Evolutionary conservation across 2,113 vertebrate species (phyloP), one percentile per base, ranked within the genome.

Genomic region (Neopipo cinnamomea): DNA sequence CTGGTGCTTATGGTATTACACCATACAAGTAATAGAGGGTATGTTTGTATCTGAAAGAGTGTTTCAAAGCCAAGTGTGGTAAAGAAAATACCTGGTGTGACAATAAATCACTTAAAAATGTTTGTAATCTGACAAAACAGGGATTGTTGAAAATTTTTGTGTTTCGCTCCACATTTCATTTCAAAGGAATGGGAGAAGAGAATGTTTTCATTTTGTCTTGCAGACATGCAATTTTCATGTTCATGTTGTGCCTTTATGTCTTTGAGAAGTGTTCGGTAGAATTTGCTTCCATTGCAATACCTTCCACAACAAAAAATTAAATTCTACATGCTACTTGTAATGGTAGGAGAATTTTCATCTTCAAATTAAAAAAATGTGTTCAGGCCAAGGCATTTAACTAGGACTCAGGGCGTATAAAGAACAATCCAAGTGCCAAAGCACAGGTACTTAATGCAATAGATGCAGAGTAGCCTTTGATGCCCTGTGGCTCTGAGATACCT

Each of bases 21-120:
- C 91, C 65, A 91, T 68, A 70, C 65, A 79, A 94, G 85, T 63
- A 84, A 68, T 33, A 83, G 90, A 83, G 27, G 68, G 44, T 47
- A 72, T 88, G 71, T 94, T 85, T 97, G 46, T 85, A 65, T 93
- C 95, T 78, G 84, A 93, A 80, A 76, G 66, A 80, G 46, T 21
- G 22, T 90, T 93, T 85, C 82, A 93, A 97, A 95, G 50, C 91
- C 88, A 93, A 88, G 50, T 92, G 80, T 95, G 68, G 88, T 92
- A 93, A 93, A 89, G 85, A 96, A 94, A 96, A 97, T 83, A 96
- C 35, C 91, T 83, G 75, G 67, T 5, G 11, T 71, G 86, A 73
- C 56, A 93, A 95, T 93, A 94, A 95, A 91, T 93, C 93, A 91
- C 61, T 81, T 83, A n/a, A 88, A 88, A 72, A 93, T 71, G 47